These are phyloP conservation scores for Campylorhamphus procurvoides DNA, from an alignment of 2,113 vertebrate genomes.

Conservation along the genomic window DNA sequence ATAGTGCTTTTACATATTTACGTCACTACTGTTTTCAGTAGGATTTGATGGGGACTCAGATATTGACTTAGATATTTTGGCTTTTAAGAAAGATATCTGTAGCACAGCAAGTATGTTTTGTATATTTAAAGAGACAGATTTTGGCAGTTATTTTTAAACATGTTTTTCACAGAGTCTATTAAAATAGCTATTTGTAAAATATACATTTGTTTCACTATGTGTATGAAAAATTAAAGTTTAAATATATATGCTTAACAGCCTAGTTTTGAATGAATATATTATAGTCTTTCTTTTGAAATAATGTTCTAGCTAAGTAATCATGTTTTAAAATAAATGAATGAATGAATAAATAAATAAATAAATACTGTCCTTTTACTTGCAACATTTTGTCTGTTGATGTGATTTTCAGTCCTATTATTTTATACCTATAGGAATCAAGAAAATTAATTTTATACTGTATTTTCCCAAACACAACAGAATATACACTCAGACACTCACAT, in stretches of 20 bases:
- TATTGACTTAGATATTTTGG: conserved; percentile 46
- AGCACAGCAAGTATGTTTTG: conserved; percentile 55
- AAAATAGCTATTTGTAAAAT: conserved; percentile 73
- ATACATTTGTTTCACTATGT: conserved; percentile 64
- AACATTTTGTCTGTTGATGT: conserved; percentile 14
- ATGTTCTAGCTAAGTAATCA: conserved; percentile 55
- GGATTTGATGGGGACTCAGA: conserved; percentile 42
- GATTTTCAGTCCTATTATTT: background rate
- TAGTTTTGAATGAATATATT: conserved; percentile 75
- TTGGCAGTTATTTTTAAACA: conserved; percentile 75
- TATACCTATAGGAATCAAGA: background rate
- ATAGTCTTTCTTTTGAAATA: conserved; percentile 67
- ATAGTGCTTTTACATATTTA: conserved; percentile 68
- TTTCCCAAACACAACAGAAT: background rate
- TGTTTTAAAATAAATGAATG: conserved; percentile 66
- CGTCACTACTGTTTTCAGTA: conserved; percentile 66
- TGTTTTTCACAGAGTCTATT: conserved; percentile 66
- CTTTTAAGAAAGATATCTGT: conserved; percentile 60
- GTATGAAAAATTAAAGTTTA: conserved; percentile 73
- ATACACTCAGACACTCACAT: background rate
- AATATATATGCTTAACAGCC: conserved; percentile 67
- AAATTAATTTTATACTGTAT: background rate
- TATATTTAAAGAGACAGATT: conserved; percentile 75
- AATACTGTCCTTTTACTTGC: conserved; percentile 58
- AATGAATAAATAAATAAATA: conserved; percentile 66